Conservation (phyloP, 2,797 vertebrate species). For the Psittacula echo region DNA sequence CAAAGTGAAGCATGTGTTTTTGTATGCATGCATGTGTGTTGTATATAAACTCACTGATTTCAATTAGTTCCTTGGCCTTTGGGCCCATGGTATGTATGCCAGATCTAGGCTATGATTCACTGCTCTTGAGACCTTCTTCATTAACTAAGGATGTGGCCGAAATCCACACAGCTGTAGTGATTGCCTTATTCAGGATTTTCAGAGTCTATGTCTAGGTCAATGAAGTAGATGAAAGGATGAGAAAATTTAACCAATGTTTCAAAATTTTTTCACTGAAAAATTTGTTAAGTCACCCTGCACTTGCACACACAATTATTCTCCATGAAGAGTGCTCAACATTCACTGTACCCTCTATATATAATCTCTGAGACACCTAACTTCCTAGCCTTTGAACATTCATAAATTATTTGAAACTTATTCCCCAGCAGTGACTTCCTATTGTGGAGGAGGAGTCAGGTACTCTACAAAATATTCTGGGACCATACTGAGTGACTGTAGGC, state of each 20-base stretch:
- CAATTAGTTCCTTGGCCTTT: background rate
- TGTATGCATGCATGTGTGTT: background rate
- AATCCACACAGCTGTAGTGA: background rate
- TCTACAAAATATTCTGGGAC: background rate
- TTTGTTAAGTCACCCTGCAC: background rate
- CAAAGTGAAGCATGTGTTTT: background rate
- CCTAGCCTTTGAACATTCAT: background rate
- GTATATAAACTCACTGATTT: background rate
- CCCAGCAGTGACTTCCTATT: background rate
- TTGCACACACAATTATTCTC: background rate
- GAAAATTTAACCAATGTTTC: background rate
- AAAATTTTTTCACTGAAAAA: background rate
- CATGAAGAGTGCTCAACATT: background rate
- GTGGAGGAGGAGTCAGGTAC: background rate
- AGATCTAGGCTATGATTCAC: background rate
- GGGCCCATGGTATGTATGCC: background rate
- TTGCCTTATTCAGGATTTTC: background rate
- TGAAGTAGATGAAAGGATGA: background rate
- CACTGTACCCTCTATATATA: too few species aligned
- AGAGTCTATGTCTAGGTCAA: background rate
- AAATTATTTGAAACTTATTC: background rate
- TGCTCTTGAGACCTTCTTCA: background rate
- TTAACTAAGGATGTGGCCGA: background rate
- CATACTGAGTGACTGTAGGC: background rate
- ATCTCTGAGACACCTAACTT: background rate